Evolutionary conservation across 2,797 vertebrate genomes (phyloP).

Genomic region (Poecilia picta): DNA sequence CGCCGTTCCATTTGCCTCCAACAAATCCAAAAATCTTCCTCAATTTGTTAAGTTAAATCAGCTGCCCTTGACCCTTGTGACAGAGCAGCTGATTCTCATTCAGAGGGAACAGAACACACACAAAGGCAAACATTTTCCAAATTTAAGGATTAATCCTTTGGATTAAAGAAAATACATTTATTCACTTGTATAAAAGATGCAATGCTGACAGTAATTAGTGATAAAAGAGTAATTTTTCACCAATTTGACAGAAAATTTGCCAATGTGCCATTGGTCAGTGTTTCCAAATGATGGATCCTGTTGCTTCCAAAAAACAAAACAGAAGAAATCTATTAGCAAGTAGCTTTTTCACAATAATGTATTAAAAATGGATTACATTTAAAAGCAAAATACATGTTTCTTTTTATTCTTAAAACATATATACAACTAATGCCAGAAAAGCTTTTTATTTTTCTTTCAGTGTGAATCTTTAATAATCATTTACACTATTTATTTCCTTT

Average conservation of each 20-base stretch:
- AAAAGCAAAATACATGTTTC: too few relatives aligned
- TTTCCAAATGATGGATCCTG: not conserved
- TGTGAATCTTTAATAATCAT: too few relatives aligned
- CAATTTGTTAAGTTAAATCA: constrained; percentile 1
- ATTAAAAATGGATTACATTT: too few relatives aligned
- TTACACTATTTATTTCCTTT: too few relatives aligned
- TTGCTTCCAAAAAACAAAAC: not conserved
- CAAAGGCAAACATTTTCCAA: not conserved
- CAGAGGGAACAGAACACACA: not conserved
- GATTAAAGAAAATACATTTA: not conserved
- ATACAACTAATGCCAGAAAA: too few relatives aligned
- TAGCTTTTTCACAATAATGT: too few relatives aligned
- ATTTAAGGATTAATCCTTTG: not conserved
- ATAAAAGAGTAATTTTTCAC: not conserved
- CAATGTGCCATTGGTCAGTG: not conserved
- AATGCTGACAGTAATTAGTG: not conserved
- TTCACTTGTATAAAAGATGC: not conserved
- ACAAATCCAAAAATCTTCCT: not conserved
- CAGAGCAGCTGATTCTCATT: constrained; percentile 4
- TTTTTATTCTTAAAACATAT: too few relatives aligned
- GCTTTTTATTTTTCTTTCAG: too few relatives aligned
- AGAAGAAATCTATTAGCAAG: not conserved
- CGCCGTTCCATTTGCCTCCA: not conserved
- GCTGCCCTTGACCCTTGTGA: not conserved
- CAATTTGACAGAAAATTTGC: not conserved